Evolutionary conservation across 2,888 invertebrate genomes (phyloP), one percentile per base, ranked within the genome.

Genomic region (Tineola bisselliella): DNA sequence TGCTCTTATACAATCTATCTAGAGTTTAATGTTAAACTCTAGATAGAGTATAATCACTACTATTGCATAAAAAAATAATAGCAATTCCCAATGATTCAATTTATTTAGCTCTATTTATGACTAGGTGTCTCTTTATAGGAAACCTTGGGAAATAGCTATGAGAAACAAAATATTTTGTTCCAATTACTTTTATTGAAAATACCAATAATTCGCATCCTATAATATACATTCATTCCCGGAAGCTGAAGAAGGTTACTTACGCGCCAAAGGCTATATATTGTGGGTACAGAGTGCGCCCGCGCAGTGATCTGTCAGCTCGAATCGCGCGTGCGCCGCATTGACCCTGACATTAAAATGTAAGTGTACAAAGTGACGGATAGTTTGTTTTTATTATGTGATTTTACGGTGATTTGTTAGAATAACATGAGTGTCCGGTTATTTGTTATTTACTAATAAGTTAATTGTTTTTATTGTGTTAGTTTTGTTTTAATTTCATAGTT

Each of bases 241-340:
- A 84, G 81, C 71, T 58, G 52, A 69, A 72, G 81, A 84, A 84
- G 84, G 84, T 82, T 83, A 71, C 67, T 81, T 83, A 71, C 67
- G 65, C 63, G 63, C 62, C 66, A 65, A 65, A 70, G 71, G 72
- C 75, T 84, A 84, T 84, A 84, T 77, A 84, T 72, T 69, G 69
- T 65, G 63, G 62, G 69, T 63, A 62, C 63, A 61, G 66, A 59
- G 61, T 69, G 74, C 81, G 77, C 80, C 65, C 76, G 82, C 82
- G 75, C 84, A 82, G 77, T 81, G 68, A 66, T 62, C 13, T 25
- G 13, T 13, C 15, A 12, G 60, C 43, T 25, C 19, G 59, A 12
- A 31, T 31, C 66, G 62, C 63, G 66, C 65, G 68, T 59, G 61
- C 67, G 67, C 64, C 65, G 67, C 66, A 64, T 65, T 72, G 76